Conservation (phyloP, 2,113 vertebrate species). For the Bujurquina vittata region DNA sequence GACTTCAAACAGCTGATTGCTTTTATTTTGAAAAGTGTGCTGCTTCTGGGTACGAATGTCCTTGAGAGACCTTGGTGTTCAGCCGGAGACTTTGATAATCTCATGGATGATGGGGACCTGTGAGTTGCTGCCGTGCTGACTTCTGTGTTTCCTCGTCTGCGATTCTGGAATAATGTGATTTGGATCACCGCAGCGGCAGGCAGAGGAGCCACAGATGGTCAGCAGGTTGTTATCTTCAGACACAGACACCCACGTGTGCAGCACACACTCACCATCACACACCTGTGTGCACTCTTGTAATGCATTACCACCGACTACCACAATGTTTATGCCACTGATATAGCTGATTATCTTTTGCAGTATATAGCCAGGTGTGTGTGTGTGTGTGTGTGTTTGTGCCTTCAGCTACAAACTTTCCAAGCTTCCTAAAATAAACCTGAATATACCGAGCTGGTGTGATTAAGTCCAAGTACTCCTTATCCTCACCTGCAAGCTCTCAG, state of each 20-base stretch:
- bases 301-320: slow-evolving; percentile 14
- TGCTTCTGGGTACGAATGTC: slow-evolving; percentile 7
- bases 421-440: background rate
- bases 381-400: background rate
- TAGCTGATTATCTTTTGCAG: slow-evolving; percentile 18
- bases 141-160: slow-evolving; percentile 32
- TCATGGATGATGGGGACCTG: slow-evolving; percentile 16
- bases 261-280: background rate
- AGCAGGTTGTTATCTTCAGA: slow-evolving; percentile 54
- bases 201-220: slow-evolving; percentile 34
- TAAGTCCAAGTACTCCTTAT: background rate
- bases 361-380: background rate
- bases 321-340: background rate
- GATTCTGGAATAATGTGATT: slow-evolving; percentile 31
- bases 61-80: slow-evolving; percentile 39
- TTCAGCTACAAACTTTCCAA: background rate
- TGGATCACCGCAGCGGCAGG: slow-evolving; percentile 32
- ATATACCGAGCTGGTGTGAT: background rate
- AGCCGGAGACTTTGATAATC: slow-evolving; percentile 15
- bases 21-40: background rate
- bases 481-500: too few species aligned
- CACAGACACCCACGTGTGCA: slow-evolving; percentile 11
- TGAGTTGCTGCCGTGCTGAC: slow-evolving; percentile 52
- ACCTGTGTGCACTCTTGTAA: slow-evolving; percentile 9
- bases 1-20: background rate